Evolutionary conservation across 2,888 invertebrate genomes (phyloP).

Genomic region (Gymnocheta viridis): DNA sequence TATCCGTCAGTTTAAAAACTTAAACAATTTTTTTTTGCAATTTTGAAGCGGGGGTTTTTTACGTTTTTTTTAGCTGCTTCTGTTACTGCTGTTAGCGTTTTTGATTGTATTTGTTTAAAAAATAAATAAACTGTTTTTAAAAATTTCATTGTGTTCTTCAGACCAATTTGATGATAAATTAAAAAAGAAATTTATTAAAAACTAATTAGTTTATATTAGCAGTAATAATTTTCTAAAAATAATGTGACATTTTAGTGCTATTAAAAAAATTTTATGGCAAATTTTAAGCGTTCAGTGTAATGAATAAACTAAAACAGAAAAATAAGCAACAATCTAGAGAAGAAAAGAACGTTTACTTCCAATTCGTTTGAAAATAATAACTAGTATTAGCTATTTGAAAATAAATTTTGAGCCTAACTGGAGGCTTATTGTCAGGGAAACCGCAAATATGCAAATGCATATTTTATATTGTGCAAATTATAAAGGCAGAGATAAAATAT

Average conservation of each 20-base stretch:
- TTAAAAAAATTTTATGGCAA: neutral
- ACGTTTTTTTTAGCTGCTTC: neutral
- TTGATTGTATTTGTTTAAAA: neutral
- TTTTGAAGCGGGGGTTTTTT: neutral
- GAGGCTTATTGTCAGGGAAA: too few species aligned
- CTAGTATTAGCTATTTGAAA: too few species aligned
- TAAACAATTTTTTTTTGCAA: neutral
- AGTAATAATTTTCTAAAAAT: neutral
- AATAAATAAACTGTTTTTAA: neutral
- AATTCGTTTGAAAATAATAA: too few species aligned
- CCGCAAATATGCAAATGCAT: too few species aligned
- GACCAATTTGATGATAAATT: neutral
- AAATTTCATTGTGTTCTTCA: neutral
- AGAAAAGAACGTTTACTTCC: neutral
- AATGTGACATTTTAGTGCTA: neutral
- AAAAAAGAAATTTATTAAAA: conserved; percentile 5
- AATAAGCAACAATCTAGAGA: neutral
- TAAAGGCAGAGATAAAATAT: too few species aligned
- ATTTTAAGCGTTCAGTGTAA: neutral
- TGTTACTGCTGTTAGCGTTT: neutral
- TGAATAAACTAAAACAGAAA: neutral
- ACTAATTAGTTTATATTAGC: neutral
- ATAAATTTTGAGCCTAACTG: too few species aligned
- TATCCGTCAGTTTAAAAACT: neutral
- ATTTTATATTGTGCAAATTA: too few species aligned